Conservation (phyloP, 2,888 invertebrate species). For the Dolichomitus sp. region DNA sequence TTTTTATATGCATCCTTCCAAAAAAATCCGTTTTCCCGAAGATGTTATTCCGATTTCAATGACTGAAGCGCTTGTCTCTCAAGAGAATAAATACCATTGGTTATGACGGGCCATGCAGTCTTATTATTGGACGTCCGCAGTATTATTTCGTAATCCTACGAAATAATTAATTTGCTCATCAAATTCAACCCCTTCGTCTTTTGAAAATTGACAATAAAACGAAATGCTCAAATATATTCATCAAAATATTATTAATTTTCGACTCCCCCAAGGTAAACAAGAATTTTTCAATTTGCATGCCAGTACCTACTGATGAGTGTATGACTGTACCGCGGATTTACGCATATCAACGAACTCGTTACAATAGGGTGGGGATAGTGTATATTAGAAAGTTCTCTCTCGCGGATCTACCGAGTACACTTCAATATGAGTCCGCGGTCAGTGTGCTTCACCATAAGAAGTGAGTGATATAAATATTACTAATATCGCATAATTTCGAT, state of each 20-base stretch:
- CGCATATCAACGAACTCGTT: constrained; percentile 19
- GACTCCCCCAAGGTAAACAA: not conserved
- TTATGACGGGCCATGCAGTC: not conserved
- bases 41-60: too few relatives aligned
- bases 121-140: not conserved
- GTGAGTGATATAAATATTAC: constrained; percentile 51
- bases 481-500: not conserved
- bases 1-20: too few relatives aligned
- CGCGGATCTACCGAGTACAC: constrained; percentile 25
- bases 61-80: too few relatives aligned
- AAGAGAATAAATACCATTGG: too few relatives aligned
- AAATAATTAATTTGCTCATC: not conserved
- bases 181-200: not conserved
- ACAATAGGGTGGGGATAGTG: constrained; percentile 27
- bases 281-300: not conserved
- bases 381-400: constrained; percentile 36
- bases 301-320: not conserved
- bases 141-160: not conserved
- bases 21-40: too few relatives aligned
- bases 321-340: constrained; percentile 2
- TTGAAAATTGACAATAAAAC: not conserved
- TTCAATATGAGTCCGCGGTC: constrained; percentile 64
- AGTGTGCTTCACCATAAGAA: constrained; percentile 53
- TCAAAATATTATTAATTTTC: not conserved
- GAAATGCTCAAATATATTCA: not conserved